These are phyloP conservation scores for Atopsyche davidsoni DNA, from an alignment of 1,140 invertebrate species.

Conservation along the genomic window DNA sequence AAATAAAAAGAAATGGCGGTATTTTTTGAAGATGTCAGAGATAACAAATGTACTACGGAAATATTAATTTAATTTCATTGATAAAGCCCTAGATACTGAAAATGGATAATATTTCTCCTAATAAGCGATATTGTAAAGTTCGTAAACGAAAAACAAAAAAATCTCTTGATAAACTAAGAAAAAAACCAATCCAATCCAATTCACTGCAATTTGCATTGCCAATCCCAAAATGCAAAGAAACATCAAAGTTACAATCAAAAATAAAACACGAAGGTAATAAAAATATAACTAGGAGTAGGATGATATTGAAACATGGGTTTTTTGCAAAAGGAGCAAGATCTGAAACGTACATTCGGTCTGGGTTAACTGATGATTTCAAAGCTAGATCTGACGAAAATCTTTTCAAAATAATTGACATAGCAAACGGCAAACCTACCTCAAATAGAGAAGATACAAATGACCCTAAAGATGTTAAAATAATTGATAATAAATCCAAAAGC, in stretches of 20 bases:
- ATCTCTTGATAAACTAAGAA: conserved; percentile 37
- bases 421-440: conserved; percentile 8
- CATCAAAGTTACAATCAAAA: too few relatives aligned
- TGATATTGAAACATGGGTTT: conserved; percentile 24
- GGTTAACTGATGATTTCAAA: conserved; percentile 26
- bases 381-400: conserved; percentile 24
- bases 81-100: too few relatives aligned
- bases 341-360: conserved; percentile 35
- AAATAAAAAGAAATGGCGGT: too few relatives aligned
- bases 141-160: conserved; percentile 36
- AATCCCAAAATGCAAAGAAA: too few relatives aligned
- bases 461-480: neutral
- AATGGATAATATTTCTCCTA: conserved; percentile 23
- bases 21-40: conserved; percentile 13
- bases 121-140: conserved; percentile 19
- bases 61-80: too few relatives aligned
- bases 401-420: conserved; percentile 24
- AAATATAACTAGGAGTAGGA: conserved; percentile 26
- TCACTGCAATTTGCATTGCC: too few relatives aligned
- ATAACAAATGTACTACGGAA: too few relatives aligned
- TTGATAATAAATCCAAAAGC: too few relatives aligned
- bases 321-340: conserved; percentile 36
- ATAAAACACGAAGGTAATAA: neutral
- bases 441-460: neutral
- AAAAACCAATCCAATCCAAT: conserved; percentile 30